These are phyloP conservation scores for Gonatopus flavifemur DNA, from an alignment of 1,140 invertebrate species.

Conservation along the genomic window DNA sequence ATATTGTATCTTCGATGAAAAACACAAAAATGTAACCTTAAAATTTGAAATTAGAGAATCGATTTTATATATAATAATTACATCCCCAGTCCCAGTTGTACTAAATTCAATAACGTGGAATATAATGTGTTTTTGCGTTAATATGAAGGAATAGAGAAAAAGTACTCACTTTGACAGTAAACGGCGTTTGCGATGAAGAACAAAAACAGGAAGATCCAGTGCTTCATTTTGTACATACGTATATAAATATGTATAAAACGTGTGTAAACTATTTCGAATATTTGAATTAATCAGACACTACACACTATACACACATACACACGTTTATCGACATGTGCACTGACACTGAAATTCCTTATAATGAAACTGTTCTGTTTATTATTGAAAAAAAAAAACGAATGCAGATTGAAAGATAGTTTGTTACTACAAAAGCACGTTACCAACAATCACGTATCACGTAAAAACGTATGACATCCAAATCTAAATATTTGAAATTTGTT, in stretches of 20 bases:
- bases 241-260: neutral
- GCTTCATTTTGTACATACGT: neutral
- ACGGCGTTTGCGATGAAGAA: constrained; percentile 9
- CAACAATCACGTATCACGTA: no score
- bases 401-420: no score
- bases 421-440: no score
- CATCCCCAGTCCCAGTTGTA: neutral
- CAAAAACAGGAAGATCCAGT: neutral
- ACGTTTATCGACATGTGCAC: neutral
- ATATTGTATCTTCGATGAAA: neutral
- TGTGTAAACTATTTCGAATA: no score
- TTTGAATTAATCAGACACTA: neutral
- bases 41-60: neutral
- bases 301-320: neutral
- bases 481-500: no score
- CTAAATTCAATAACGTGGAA: neutral
- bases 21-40: neutral
- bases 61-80: neutral
- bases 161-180: constrained; percentile 25
- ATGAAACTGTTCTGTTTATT: no score
- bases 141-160: neutral
- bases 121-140: neutral
- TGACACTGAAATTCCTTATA: neutral
- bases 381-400: no score
- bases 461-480: no score